Evolutionary conservation across 2,113 vertebrate genomes (phyloP).

Genomic region (Zosterops lateralis): DNA sequence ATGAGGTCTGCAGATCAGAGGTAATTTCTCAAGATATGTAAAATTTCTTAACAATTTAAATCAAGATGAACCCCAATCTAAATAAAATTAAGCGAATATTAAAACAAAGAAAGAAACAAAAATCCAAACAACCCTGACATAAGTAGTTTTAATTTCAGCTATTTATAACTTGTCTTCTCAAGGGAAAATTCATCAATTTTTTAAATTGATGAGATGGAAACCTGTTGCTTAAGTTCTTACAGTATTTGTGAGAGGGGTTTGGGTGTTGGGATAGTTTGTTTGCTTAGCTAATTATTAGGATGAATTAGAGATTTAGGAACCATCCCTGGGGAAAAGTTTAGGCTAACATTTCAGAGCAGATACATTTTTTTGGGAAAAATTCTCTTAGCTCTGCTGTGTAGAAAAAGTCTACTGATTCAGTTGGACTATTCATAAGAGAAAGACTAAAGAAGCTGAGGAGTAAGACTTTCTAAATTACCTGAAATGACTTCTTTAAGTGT

Average conservation of each 20-base stretch:
- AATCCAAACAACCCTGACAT: not conserved
- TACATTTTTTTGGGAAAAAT: not conserved
- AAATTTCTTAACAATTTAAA: not conserved
- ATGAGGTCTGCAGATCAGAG: not conserved
- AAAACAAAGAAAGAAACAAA: not conserved
- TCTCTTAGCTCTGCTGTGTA: not conserved
- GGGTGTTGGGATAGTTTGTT: not conserved
- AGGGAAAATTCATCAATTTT: not conserved
- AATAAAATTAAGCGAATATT: not conserved
- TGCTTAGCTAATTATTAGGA: not conserved
- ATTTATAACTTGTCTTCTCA: not conserved
- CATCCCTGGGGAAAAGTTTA: not conserved
- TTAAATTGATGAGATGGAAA: not conserved
- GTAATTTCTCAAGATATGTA: not conserved
- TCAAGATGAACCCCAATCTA: not conserved
- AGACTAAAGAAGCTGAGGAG: not conserved
- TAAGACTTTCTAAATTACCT: not conserved
- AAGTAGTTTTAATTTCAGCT: not conserved
- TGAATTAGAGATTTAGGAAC: not conserved
- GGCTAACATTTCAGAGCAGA: not conserved
- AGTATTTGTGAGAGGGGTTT: fast-evolving
- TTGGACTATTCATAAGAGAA: not conserved
- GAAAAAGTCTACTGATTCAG: not conserved
- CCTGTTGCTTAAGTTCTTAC: not conserved
- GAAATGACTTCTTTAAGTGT: not conserved